A percentile compares a stretch with the other conserved stretches of the same genome.
These are phyloP conservation scores for Galleria mellonella DNA, from an alignment of 1,140 invertebrate species.

Conservation along the genomic window DNA sequence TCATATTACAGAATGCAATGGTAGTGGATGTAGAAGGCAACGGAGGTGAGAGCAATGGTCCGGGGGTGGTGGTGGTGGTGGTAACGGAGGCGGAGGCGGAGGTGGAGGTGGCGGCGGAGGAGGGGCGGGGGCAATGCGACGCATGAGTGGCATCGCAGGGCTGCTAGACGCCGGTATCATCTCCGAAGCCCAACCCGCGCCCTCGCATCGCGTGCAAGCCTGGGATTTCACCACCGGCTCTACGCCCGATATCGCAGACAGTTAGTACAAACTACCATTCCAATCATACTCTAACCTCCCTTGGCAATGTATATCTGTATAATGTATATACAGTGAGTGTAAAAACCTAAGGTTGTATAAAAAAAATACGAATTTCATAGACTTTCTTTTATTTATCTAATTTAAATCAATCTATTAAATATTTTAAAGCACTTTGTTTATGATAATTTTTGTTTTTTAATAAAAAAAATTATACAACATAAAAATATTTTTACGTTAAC, in stretches of 20 bases:
- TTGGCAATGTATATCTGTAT: too few species aligned
- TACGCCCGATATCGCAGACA: slow-evolving; percentile 84
- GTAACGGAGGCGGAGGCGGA: slow-evolving; percentile 8
- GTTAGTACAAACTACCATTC: slow-evolving; percentile 63
- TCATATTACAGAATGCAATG: slow-evolving; percentile 45
- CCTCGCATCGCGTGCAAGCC: slow-evolving; percentile 84
- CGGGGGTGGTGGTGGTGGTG: slow-evolving; percentile 10
- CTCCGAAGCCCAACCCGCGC: slow-evolving; percentile 42
- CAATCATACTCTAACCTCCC: neutral
- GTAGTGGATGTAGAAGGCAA: slow-evolving; percentile 44
- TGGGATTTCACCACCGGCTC: slow-evolving; percentile 86
- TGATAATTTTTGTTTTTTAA: too few species aligned
- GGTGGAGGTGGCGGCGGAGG: slow-evolving; percentile 3
- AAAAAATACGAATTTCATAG: too few species aligned
- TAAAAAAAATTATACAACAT: too few species aligned
- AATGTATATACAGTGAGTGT: too few species aligned
- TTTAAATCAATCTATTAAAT: too few species aligned
- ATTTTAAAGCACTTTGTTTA: too few species aligned
- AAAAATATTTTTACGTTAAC: too few species aligned
- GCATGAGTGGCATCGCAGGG: slow-evolving; percentile 47
- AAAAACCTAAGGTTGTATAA: too few species aligned
- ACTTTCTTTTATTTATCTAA: too few species aligned
- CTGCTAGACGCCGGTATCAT: slow-evolving; percentile 54
- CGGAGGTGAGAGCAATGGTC: slow-evolving; percentile 5
- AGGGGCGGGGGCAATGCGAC: slow-evolving; percentile 13